These are phyloP conservation scores for Dendrocincla fuliginosa DNA, from an alignment of 2,797 vertebrate genomes.

Conservation along the genomic window DNA sequence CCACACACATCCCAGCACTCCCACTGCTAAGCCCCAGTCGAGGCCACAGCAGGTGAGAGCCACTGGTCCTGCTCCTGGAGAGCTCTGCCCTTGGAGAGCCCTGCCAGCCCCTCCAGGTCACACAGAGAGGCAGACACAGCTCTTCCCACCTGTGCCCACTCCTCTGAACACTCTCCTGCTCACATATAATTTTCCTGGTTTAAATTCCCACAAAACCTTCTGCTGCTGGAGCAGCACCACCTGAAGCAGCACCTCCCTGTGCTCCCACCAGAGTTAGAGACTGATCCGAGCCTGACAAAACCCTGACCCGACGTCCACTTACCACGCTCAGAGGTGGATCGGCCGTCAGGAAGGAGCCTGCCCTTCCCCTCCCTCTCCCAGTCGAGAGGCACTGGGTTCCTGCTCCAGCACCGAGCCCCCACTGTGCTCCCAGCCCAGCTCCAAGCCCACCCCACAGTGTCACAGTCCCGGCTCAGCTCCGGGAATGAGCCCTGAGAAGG, in stretches of 20 bases:
- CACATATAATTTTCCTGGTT: fast-evolving
- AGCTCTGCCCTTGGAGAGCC: background rate
- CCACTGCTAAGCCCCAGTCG: fast-evolving
- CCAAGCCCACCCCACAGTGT: background rate
- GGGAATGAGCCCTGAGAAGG: background rate
- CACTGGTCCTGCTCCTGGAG: background rate
- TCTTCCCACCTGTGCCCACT: background rate
- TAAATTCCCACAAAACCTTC: background rate
- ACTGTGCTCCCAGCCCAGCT: fast-evolving
- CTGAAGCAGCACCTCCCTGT: background rate
- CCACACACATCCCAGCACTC: fast-evolving
- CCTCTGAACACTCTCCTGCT: background rate
- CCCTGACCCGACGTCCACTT: background rate
- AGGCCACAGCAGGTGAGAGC: fast-evolving
- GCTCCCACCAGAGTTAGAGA: fast-evolving
- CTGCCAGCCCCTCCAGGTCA: background rate
- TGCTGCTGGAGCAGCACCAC: background rate
- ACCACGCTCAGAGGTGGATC: fast-evolving
- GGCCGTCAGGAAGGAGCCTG: background rate
- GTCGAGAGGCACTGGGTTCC: fast-evolving
- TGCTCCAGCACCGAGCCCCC: background rate
- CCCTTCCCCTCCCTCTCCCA: background rate
- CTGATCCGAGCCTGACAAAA: background rate
- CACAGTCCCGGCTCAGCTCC: background rate
- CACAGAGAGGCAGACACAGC: fast-evolving